Percentiles rank a stretch among this genome's conserved stretches.
These are phyloP conservation scores for Lathamus discolor DNA, from an alignment of 2,113 vertebrate species.

Conservation along the genomic window DNA sequence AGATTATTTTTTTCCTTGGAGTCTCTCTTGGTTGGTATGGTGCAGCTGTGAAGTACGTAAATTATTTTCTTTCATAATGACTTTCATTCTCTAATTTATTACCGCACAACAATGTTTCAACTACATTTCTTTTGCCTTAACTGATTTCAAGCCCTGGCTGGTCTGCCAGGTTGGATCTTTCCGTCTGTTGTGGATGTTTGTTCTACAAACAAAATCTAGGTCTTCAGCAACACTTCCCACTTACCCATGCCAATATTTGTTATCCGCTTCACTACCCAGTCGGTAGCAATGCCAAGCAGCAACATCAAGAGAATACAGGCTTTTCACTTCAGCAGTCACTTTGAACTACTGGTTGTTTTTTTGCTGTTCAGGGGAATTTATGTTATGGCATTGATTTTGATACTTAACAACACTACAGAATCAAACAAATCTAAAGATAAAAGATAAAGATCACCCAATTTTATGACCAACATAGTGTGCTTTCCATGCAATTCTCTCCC, in stretches of 20 bases:
- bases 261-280: conserved; percentile 44
- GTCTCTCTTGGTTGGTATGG: not conserved
- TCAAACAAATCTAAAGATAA: not conserved
- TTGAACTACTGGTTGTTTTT: conserved; percentile 4
- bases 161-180: conserved; percentile 48
- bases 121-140: not conserved
- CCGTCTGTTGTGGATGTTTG: conserved; percentile 16
- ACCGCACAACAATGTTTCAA: not conserved
- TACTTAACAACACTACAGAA: not conserved
- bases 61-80: not conserved
- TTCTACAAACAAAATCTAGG: conserved; percentile 53
- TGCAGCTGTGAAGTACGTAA: not conserved
- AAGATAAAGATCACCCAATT: not conserved
- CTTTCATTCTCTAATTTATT: not conserved
- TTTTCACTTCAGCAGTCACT: conserved; percentile 45
- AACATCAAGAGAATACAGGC: conserved; percentile 16
- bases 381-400: not conserved
- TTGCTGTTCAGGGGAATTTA: not conserved
- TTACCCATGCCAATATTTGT: conserved; percentile 57
- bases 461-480: accelerated
- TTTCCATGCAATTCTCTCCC: not conserved
- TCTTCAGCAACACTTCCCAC: conserved; percentile 58
- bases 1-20: not conserved
- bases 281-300: conserved; percentile 14
- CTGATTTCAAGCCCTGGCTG: not conserved